These are phyloP conservation scores for Sylvietta virens DNA, from an alignment of 2,113 vertebrate species.

Conservation along the genomic window DNA sequence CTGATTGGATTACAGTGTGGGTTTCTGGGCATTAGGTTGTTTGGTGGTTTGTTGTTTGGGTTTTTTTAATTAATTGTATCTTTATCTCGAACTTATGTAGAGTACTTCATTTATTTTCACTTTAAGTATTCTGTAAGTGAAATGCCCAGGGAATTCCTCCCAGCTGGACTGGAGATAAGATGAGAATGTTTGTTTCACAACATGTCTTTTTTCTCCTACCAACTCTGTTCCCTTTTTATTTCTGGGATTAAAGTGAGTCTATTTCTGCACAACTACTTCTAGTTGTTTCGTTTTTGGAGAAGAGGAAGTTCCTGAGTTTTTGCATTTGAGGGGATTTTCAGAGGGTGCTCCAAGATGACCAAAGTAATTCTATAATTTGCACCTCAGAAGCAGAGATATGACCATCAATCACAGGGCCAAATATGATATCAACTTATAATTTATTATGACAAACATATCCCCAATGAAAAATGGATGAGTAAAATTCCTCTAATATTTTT, in stretches of 20 bases:
- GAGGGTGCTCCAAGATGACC: not conserved
- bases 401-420: not conserved
- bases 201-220: not conserved
- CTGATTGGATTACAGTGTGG: not conserved
- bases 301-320: not conserved
- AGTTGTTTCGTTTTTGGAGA: not conserved
- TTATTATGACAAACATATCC: not conserved
- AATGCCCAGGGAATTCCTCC: not conserved
- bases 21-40: not conserved
- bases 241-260: not conserved
- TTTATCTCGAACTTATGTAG: not conserved
- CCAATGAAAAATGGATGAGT: not conserved
- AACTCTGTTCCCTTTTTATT: not conserved
- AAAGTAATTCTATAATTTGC: not conserved
- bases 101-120: not conserved
- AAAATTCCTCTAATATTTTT: not conserved
- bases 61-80: not conserved
- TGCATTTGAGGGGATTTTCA: not conserved
- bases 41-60: not conserved
- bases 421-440: not conserved
- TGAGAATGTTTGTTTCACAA: not conserved
- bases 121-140: not conserved
- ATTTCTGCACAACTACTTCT: not conserved
- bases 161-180: not conserved
- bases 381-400: not conserved